phyloP scores from a whole-genome alignment of 1,140 invertebrate species.

The Melipona quadrifasciata region DNA sequence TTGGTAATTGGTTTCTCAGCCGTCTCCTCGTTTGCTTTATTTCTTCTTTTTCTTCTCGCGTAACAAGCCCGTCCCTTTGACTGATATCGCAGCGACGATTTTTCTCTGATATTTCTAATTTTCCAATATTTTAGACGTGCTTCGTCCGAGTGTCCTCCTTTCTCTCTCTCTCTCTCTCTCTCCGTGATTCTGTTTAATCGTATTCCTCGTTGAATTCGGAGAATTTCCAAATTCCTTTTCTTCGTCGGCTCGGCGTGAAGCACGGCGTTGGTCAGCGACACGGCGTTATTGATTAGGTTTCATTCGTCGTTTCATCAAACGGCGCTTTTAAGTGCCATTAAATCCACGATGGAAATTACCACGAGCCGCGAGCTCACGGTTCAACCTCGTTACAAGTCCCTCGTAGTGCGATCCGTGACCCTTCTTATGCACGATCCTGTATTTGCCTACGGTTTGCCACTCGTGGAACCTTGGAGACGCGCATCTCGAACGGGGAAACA shows the following conservation, averaged over 20 bases:
- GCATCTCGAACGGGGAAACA: too few species aligned
- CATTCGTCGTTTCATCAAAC: conserved; percentile 43
- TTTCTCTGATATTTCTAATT: too few species aligned
- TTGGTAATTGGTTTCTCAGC: neutral
- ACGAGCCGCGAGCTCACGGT: conserved; percentile 24
- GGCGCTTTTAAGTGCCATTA: conserved; percentile 46
- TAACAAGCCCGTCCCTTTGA: neutral
- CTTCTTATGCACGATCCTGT: conserved; percentile 18
- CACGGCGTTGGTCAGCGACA: neutral
- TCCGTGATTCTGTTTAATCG: too few species aligned
- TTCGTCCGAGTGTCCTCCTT: neutral
- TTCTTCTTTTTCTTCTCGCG: neutral
- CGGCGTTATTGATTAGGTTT: conserved; percentile 48
- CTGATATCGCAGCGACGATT: too few species aligned
- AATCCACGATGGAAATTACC: conserved; percentile 52
- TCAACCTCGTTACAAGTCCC: conserved; percentile 50
- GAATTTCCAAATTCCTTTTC: neutral
- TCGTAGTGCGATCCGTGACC: conserved; percentile 27
- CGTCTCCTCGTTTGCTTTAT: neutral
- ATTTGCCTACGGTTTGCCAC: conserved; percentile 29
- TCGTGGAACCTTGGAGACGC: neutral
- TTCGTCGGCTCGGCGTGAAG: neutral
- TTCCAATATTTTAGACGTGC: too few species aligned
- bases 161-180: neutral
- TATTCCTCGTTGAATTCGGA: neutral